Base-by-base conservation (phyloP, 1,140 invertebrate species). In the Cotesia typhae region DNA sequence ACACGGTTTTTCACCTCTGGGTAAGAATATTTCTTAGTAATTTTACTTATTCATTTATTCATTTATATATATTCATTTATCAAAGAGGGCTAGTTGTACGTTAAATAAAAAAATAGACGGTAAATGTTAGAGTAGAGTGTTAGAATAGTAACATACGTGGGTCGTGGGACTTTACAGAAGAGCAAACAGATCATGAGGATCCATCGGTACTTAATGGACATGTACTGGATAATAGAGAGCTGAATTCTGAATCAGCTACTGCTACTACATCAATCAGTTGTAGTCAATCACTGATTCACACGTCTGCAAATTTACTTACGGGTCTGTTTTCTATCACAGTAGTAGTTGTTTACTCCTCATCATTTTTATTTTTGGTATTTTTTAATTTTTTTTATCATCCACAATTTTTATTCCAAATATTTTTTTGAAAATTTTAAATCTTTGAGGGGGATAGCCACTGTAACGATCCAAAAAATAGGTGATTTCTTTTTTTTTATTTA, bases 1-100 rank as follows among this genome's bases (percentile, higher is more conserved):
- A 65, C 88, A 89, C 63, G 85, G 88, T 20, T 88, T 89, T 51
- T 88, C 89, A 37, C 88, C 90, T 14, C 83, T 90, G 73, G 89
- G 91, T 92, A 84, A 89, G 88, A 78, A 41, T 9, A 14, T 63
- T 63, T 63, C n/a, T 14, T 28, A 37, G 5, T 37, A 37, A 4
- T 9, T 10, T 61, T 36, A 20, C n/a, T 37, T 37, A 12, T 36
- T 37, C 35, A 63, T n/a, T 12, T 63, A 63, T n/a, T 63, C 59
- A 36, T 12, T n/a, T n/a, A n/a, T 14, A 12, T 3, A 17, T 57
- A 7, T 12, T 3, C 53, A 20, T 12, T 57, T 17, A n/a, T 12
- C 4, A 52, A 7, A 4, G 10, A 28, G 5, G 47, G 47, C n/a
- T 51, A 17, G 3, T 36, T 51, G 7, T n/a, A 9, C 2, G 14